Conservation (phyloP, 1,140 invertebrate species). For the Globodera rostochiensis region DNA sequence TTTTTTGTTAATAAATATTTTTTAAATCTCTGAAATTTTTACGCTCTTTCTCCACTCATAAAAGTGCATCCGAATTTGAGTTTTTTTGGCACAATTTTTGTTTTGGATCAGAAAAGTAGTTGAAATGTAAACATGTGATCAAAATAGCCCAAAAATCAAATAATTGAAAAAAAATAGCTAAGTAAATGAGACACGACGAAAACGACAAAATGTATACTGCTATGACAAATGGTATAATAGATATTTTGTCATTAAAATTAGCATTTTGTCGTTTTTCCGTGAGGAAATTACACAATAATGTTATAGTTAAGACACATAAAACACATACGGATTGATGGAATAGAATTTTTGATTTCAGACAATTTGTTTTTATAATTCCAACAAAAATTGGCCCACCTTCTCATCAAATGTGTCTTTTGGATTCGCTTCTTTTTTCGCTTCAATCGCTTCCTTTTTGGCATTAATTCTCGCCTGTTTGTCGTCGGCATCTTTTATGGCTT, state of each 20-base stretch:
- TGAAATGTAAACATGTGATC: background rate
- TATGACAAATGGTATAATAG: too few relatives aligned
- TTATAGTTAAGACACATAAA: too few relatives aligned
- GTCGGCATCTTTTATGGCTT: background rate
- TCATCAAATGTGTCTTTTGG: too few relatives aligned
- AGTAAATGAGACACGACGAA: background rate
- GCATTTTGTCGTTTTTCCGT: too few relatives aligned
- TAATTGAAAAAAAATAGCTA: background rate
- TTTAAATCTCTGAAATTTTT: background rate
- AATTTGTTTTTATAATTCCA: too few relatives aligned
- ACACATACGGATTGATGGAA: too few relatives aligned
- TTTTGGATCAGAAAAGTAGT: background rate
- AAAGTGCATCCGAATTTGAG: conserved; percentile 19
- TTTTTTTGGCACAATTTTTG: background rate
- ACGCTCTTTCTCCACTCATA: background rate
- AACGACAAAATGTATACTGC: too few relatives aligned
- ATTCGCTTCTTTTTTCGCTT: too few relatives aligned
- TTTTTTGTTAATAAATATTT: background rate
- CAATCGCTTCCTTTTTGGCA: background rate
- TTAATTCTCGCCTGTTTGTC: background rate
- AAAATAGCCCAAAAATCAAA: background rate
- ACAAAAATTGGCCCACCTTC: too few relatives aligned
- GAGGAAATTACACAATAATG: too few relatives aligned
- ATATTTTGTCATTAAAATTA: too few relatives aligned
- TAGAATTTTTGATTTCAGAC: too few relatives aligned